Conservation (phyloP, 2,888 invertebrate genomes). For the Anagyrus pseudococci region DNA sequence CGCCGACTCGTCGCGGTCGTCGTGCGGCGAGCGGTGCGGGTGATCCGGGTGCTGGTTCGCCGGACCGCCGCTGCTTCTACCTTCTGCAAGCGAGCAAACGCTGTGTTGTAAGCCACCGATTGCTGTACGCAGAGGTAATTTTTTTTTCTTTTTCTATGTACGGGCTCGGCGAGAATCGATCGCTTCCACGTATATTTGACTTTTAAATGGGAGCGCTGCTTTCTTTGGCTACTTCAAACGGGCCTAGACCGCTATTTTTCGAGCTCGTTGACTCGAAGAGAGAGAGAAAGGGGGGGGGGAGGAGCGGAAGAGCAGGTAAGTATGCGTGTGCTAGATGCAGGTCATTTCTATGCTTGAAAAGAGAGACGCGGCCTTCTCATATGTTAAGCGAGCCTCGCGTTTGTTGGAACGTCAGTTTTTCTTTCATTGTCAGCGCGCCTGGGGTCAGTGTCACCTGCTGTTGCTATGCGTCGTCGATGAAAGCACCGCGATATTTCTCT, state of each 20-base stretch:
- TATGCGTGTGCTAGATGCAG: neutral
- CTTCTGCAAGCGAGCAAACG: constrained; percentile 62
- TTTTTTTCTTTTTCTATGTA: neutral
- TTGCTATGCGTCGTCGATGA: constrained; percentile 13
- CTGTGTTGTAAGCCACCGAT: too few species aligned
- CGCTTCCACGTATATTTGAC: too few species aligned
- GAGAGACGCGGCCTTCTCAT: neutral
- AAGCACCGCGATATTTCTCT: constrained; percentile 20
- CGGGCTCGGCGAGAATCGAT: too few species aligned
- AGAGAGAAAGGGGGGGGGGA: neutral
- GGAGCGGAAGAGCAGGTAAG: neutral
- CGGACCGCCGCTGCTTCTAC: constrained; percentile 66
- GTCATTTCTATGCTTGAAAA: neutral
- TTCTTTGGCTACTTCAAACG: neutral
- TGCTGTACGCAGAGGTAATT: neutral
- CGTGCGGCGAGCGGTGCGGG: constrained; percentile 62
- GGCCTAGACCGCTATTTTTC: neutral
- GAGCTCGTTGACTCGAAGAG: neutral
- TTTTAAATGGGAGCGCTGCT: too few species aligned
- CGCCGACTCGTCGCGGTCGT: constrained; percentile 59
- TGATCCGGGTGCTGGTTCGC: constrained; percentile 64
- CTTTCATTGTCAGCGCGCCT: neutral
- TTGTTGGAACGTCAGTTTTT: neutral
- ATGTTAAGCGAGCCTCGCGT: neutral
- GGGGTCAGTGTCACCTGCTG: neutral